Conservation (phyloP, 1,140 invertebrate genomes). For the Geopemphigus sp. region DNA sequence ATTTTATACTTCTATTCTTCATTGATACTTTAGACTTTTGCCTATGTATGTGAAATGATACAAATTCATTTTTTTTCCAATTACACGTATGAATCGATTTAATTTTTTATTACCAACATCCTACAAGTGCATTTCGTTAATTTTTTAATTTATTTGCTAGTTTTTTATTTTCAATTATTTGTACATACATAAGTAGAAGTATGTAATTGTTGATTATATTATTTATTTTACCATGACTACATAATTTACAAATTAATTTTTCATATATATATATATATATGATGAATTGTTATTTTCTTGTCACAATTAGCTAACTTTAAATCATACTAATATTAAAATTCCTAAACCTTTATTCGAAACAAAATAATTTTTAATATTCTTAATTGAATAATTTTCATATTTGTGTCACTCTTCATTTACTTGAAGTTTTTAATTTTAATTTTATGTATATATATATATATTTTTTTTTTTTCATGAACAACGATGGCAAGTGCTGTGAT, state of each 20-base stretch:
- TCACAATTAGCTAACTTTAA: background rate
- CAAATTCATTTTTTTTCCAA: background rate
- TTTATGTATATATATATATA: background rate
- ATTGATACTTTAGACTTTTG: conserved; percentile 28
- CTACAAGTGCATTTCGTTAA: background rate
- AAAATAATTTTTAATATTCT: background rate
- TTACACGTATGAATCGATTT: background rate
- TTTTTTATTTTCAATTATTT: background rate
- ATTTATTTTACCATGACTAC: conserved; percentile 30
- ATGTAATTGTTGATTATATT: background rate
- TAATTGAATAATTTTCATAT: background rate
- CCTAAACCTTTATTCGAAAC: background rate
- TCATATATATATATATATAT: background rate
- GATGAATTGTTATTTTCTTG: background rate
- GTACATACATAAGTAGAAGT: background rate
- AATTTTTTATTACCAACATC: background rate
- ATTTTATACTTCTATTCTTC: conserved; percentile 39
- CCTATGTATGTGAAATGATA: background rate
- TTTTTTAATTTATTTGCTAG: background rate
- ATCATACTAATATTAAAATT: background rate
- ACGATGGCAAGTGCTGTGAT: conserved; percentile 36
- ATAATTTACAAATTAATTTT: background rate
- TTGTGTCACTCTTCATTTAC: conserved; percentile 33
- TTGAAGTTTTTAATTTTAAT: background rate
- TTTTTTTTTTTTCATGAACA: conserved; percentile 20